Evolutionary conservation across 2,113 vertebrate species (phyloP), one percentile per base, ranked within the genome.

Genomic region (Hirundichthys speculiger): DNA sequence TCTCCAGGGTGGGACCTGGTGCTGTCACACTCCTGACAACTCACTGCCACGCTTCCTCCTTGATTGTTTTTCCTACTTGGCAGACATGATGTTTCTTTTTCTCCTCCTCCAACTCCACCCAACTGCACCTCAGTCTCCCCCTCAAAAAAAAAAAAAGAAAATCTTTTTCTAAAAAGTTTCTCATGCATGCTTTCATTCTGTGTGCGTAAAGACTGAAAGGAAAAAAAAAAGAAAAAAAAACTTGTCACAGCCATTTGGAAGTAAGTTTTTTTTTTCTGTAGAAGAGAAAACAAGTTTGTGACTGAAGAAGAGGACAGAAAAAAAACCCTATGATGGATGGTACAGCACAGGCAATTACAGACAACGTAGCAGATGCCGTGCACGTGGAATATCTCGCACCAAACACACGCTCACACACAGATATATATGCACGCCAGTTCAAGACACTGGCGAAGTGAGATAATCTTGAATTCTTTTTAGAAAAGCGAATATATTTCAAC

Each of bases 21-120:
- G 25, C 74, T 85, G 79, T 89, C 78, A 79, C 76, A 85, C 51
- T 79, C 72, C 73, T 87, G 85, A 85, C 85, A 87, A 83, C 73
- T 84, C 76, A 19, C 57, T 59, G 69, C 57, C 64, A 64, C 30
- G 30, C 11, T 34, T 77, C 58, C 53, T 64, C 71, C 75, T 84
- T 80, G 70, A 86, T 87, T 84, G 86, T 84, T 83, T n/a, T 86
- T 73, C 59, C 56, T 80, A 72, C 68, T 83, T 84, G 79, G 75
- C 80, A 88, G 84, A 79, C 82, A 73, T 71, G 73, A 84, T 80
- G 69, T 78, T 72, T 79, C 60, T 73, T 63, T 40, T 40, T 40
- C 56, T 57, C 69, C 76, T 64, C 61, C 66, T 70, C 30, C 51
- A 60, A 38, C 52, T 48, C 64, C 79, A 71, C 42, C 46, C 45